A percentile compares a stretch with the other conserved stretches of the same genome.
Evolutionary conservation across 2,888 invertebrate species (phyloP).

Genomic region (Coenonympha glycerion): DNA sequence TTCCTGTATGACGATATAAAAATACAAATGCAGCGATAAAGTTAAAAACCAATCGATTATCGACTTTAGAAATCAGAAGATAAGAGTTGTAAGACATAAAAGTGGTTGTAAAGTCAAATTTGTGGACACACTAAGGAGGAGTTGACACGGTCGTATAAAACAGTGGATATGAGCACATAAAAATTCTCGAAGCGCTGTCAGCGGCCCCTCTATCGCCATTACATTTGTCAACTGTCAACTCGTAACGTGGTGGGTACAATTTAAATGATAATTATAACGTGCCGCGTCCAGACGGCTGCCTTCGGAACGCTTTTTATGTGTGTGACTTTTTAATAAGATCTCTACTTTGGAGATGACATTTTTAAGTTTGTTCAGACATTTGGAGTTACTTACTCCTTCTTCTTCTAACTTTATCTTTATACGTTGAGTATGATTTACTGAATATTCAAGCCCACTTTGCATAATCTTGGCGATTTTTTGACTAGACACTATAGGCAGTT

Average conservation of each 20-base stretch:
- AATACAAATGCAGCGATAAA: constrained; percentile 23
- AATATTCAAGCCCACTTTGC: no score
- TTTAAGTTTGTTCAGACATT: constrained; percentile 6
- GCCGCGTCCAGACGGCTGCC: constrained; percentile 36
- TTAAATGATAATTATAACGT: constrained; percentile 73
- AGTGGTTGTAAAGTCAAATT: constrained; percentile 29
- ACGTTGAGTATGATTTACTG: no score
- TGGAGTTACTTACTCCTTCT: no score
- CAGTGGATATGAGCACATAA: constrained; percentile 72
- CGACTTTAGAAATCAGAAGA: constrained; percentile 18
- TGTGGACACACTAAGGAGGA: constrained; percentile 50
- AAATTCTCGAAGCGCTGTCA: constrained; percentile 70
- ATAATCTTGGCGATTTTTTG: no score
- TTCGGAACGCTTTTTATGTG: constrained; percentile 32
- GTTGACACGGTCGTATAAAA: constrained; percentile 67
- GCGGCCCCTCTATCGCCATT: constrained; percentile 63
- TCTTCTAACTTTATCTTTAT: no score
- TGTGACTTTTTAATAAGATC: constrained; percentile 23
- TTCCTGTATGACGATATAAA: constrained; percentile 38
- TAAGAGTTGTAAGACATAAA: constrained; percentile 12
- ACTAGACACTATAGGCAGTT: no score
- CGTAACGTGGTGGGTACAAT: constrained; percentile 66
- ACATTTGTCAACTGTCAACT: constrained; percentile 74
- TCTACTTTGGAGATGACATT: constrained; percentile 21
- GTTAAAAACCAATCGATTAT: constrained; percentile 20